Base-by-base conservation (phyloP, 2,113 vertebrate genomes). In the Percopsis transmontana region DNA sequence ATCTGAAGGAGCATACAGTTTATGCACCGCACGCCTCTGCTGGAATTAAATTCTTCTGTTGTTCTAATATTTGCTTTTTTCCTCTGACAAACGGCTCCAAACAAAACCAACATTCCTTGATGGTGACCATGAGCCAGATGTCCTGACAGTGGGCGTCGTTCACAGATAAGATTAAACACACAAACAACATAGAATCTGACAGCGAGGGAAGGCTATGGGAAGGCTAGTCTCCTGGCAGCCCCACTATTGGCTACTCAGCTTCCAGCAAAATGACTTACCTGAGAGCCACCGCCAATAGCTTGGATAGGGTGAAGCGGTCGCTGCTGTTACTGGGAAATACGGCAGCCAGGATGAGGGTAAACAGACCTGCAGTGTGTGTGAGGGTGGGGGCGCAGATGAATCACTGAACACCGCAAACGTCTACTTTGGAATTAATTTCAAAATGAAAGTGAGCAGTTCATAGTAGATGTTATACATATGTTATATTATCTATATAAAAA, bases 251-350 rank as follows among this genome's bases (percentile, higher is more conserved):
- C 27, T 33, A 33, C 8, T 33, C 27, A 33, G 8, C 27, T 1
- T 23, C 2, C 19, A 13, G 2, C 16, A 48, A 20, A 45, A 40
- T n/a, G 24, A 1, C 74, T 77, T 86, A 99, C 97, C 97, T 97
- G 85, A 98, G 91, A 86, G 94, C 88, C 70, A 99, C 97, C 45
- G 96, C 95, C 67, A 99, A 63, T 44, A 98, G 89, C 72, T 99
- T 98, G 83, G 97, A 98, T 83, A 99, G 85, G 10, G 97, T 99
- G 88, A 99, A 99, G 1, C 97, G 93, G 75, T 99, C 97, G 44
- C 94, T 97, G 86, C 96, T 98, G 91, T 95, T 99, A 85, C 97
- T 99, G 66, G 97, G 97, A 88, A 99, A 99, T 77, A 99, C 91
- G 72, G 94, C 94, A 38, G 96, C 94, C 72, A 99, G 83, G 72